Evolutionary conservation across 2,888 invertebrate genomes (phyloP).

Genomic region (Mimumesa dahlbomi): DNA sequence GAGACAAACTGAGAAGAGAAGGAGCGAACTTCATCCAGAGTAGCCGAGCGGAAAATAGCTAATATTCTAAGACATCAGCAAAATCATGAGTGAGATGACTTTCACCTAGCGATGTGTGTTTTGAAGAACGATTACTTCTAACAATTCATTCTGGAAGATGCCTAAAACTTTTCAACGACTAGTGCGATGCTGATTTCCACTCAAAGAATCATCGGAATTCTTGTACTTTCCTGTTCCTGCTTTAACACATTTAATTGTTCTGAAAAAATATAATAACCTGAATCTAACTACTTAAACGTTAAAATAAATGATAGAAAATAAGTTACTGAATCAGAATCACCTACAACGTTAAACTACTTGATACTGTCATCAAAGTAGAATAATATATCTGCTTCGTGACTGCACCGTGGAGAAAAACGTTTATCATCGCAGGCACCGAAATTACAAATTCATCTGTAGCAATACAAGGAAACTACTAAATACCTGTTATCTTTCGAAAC

Average conservation of each 20-base stretch:
- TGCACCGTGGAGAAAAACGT: neutral
- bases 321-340: no score
- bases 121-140: slow-evolving; percentile 25
- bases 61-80: slow-evolving; percentile 71
- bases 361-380: no score
- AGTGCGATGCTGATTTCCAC: no score
- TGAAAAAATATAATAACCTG: no score
- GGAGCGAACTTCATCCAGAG: slow-evolving; percentile 57
- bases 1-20: slow-evolving; percentile 11
- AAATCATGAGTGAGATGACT: slow-evolving; percentile 56
- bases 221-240: neutral
- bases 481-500: slow-evolving; percentile 5
- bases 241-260: no score
- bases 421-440: neutral
- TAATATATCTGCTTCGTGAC: neutral
- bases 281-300: no score
- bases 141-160: slow-evolving; percentile 20
- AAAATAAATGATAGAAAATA: no score
- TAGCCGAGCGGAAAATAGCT: slow-evolving; percentile 75
- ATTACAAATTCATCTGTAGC: slow-evolving; percentile 16
- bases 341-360: no score
- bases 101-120: slow-evolving; percentile 53
- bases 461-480: slow-evolving; percentile 12
- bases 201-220: no score
- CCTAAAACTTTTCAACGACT: slow-evolving; percentile 50